Percentiles rank a stretch among this genome's conserved stretches.
Conservation (phyloP, 1,140 invertebrate species). For the Neodiprion lecontei region DNA sequence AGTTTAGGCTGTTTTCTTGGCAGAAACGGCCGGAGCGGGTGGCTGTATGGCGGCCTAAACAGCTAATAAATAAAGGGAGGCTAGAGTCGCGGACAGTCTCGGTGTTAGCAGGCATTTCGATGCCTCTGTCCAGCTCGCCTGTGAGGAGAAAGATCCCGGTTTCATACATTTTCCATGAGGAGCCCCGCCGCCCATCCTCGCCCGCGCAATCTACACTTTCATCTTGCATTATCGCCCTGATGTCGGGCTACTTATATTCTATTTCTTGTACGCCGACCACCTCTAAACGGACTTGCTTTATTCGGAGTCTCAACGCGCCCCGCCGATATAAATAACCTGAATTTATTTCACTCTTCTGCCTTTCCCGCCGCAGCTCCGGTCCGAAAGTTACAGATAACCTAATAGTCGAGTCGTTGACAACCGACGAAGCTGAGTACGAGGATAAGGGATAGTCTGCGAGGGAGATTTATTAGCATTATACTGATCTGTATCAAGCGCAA, state of each 20-base stretch:
- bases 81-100: background rate
- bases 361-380: background rate
- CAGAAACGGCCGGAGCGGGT: background rate
- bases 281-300: slow-evolving; percentile 19
- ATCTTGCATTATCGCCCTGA: slow-evolving; percentile 42
- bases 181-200: slow-evolving; percentile 34
- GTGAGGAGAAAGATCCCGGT: slow-evolving; percentile 37
- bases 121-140: slow-evolving; percentile 28
- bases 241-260: slow-evolving; percentile 41
- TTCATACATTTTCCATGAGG: slow-evolving; percentile 57
- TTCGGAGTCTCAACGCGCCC: background rate
- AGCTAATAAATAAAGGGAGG: background rate
- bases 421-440: background rate
- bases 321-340: slow-evolving; percentile 13
- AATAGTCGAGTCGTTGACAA: background rate
- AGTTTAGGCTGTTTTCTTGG: background rate
- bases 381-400: background rate
- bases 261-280: slow-evolving; percentile 32
- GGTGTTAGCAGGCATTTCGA: slow-evolving; percentile 6
- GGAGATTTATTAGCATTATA: background rate
- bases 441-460: background rate
- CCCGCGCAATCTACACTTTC: slow-evolving; percentile 8
- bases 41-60: background rate
- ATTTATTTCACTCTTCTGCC: background rate
- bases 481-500: slow-evolving; percentile 2